Base-by-base conservation (phyloP, 2,797 vertebrate species). In the Petrocephalus sullivani region DNA sequence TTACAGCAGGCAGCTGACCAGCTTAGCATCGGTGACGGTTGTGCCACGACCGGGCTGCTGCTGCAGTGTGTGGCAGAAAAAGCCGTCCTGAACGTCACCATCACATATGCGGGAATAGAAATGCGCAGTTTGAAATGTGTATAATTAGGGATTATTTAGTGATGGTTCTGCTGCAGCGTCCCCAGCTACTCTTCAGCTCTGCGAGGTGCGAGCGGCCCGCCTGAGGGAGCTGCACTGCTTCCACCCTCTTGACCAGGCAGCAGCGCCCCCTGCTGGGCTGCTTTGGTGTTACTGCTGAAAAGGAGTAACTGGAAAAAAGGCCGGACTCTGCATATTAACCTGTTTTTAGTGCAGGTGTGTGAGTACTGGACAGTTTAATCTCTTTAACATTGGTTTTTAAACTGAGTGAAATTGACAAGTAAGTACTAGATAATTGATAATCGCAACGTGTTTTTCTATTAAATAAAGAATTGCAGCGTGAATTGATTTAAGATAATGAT, bases 201-300 rank as follows among this genome's bases (percentile, higher is more conserved):
- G 53, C 19, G 37, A 81, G 14, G 37, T 71, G 53, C 46, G 14
- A 60, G 37, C 4, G 23, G 61, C 4, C 41, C 1, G 23, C 46
- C 46, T 33, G 12, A 37, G 19, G 23, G 54, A 41, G 49, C 53
- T 41, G 51, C 1, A 21, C 61, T 51, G 78, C 61, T 81, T 46
- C 61, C 64, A 67, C 46, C 5, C 71, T 84, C 81, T 92, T 87
- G 87, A 46, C 89, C 91, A 89, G 88, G 85, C 91, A 90, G 83
- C 87, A 92, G 86, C 91, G 87, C 91, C 92, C 89, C 90, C 91
- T 92, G 90, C 92, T 93, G 92, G 89, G 89, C 37, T 57, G 58
- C 90, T 7, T 6, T 56, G 87, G 90, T 89, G 91, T 67, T 61
- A 41, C 89, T 89, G 12, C 14, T 58, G 28, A 12, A 82, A 75